Base-by-base conservation (phyloP, 2,797 vertebrate genomes). In the Amblyopsis hoosieri region DNA sequence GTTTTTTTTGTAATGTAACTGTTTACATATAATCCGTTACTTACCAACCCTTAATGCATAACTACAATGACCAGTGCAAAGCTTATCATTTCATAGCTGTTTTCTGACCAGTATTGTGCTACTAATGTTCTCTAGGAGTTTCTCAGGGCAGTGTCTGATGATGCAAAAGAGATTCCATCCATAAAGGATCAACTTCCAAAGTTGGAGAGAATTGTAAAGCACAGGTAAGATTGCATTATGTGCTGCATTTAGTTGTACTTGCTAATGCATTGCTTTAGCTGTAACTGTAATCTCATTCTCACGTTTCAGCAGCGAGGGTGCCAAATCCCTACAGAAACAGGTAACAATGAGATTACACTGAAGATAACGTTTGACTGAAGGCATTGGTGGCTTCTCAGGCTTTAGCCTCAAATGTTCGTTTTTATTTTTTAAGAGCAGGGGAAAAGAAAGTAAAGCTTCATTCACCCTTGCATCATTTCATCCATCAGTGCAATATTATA, bases 161-260 rank as follows among this genome's bases (percentile, higher is more conserved):
- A 99, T 79, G 93, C 94, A 59, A 93, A 94, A 81, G 88, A 87
- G 71, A 92, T 96, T 79, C 87, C 92, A 67, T 80, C 90, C n/a
- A 93, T 99, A 69, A 96, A 94, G 83, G 96, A 97, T 42, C 95
- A 96, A 66, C 92, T 99, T 19, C 87, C 93, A 9, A 92, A 96
- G 64, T 69, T 99, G 77, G 96, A 97, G 82, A 95, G 90, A 83
- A 91, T 89, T 31, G 91, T 98, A 66, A 98, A 97, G 75, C 92
- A 90, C 87, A 93, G 93, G 97, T 99, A 93, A 92, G 95, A 72
- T 69, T 11, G 3, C 1, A 0, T 23, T 60, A 62, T 2, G 12
- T 45, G 3, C 37, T 14, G 37, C 17, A 11, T 45, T 12, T 54
- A 13, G 13, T 13, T 6, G 37, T 37, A 37, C 37, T 37, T 37